A percentile compares a stretch with the other conserved stretches of the same genome.
Evolutionary conservation across 2,113 vertebrate species (phyloP).

Genomic region (Chlorodrepanis virens): DNA sequence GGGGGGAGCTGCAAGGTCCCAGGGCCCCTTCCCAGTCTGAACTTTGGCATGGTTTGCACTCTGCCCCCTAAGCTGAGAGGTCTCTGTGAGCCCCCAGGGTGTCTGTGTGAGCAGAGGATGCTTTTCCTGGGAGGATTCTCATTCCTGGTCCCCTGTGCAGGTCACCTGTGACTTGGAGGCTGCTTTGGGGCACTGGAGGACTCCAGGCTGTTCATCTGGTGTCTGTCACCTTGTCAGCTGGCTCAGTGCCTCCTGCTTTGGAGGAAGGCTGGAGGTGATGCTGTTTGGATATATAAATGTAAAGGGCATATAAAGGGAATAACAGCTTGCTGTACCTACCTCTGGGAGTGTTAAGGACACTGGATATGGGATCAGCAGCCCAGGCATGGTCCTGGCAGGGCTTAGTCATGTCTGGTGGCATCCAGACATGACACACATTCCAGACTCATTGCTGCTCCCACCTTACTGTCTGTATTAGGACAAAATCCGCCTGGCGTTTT

Average conservation of each 20-base stretch:
- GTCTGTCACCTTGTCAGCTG: background rate
- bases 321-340: background rate
- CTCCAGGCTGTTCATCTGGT: background rate
- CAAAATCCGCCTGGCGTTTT: background rate
- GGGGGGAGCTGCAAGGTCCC: background rate
- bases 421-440: rapidly evolving
- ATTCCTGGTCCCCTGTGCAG: rapidly evolving
- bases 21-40: background rate
- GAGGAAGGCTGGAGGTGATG: background rate
- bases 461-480: background rate
- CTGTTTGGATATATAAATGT: background rate
- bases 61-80: background rate
- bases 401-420: background rate
- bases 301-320: background rate
- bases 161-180: background rate
- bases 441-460: background rate
- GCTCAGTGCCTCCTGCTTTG: rapidly evolving
- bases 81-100: rapidly evolving
- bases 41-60: rapidly evolving
- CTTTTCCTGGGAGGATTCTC: background rate
- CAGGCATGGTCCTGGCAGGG: background rate
- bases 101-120: background rate
- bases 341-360: background rate
- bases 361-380: background rate
- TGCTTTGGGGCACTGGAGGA: background rate